Conservation (phyloP, 1,140 invertebrate species). For the Rhizoglyphus robini region DNA sequence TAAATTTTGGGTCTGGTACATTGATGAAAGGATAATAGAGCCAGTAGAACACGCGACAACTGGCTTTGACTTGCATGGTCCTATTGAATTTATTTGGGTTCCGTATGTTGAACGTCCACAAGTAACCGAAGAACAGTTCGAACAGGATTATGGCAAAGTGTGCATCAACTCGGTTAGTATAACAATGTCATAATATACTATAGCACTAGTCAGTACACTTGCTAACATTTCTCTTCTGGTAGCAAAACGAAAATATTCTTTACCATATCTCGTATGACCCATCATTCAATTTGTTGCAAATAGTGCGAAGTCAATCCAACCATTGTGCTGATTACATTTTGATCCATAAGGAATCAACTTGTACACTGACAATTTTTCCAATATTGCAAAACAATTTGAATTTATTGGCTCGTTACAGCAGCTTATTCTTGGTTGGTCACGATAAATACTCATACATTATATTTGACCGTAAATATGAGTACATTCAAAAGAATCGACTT, state of each 20-base stretch:
- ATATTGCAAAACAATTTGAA: neutral
- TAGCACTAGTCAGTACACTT: neutral
- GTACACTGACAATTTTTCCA: neutral
- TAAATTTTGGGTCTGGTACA: neutral
- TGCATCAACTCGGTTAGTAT: neutral
- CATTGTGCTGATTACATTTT: neutral
- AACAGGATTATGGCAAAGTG: neutral
- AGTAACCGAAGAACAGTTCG: neutral
- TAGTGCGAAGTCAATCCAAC: neutral
- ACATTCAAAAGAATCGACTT: neutral
- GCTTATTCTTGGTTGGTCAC: neutral
- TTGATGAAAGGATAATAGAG: neutral
- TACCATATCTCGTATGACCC: neutral
- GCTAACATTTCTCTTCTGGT: neutral
- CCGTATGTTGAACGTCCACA: neutral
- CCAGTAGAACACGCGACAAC: neutral
- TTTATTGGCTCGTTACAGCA: neutral
- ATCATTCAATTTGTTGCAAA: neutral
- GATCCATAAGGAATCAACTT: neutral
- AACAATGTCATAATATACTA: no score
- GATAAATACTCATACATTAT: neutral
- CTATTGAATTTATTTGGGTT: neutral
- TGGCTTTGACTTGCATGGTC: no score
- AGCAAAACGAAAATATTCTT: neutral
- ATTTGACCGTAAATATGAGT: neutral